Base-by-base conservation (phyloP, 2,888 invertebrate species). In the Plebejus anna region DNA sequence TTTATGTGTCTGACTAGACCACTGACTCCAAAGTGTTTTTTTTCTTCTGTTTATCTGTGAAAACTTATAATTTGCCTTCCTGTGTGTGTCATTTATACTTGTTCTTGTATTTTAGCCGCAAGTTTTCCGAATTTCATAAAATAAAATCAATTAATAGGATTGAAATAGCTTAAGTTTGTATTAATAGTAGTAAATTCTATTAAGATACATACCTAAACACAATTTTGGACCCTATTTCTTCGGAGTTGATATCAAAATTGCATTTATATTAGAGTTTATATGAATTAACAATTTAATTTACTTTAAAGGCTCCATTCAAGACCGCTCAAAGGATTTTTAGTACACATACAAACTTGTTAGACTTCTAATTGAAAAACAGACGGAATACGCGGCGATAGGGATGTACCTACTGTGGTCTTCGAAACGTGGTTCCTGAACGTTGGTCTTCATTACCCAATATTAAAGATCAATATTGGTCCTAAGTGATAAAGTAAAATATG, bases 291-390 rank as follows among this genome's bases (percentile, higher is more conserved):
- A 73, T 73, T 73, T 73, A 73, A 73, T 73, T 73, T 73, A 73
- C 73, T 73, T 47, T 72, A 73, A 73, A 55, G 73, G 47, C 28
- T 72, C 55, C 73, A 73, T 73, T 73, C 16, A 55, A 6, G 28
- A 22, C 55, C 51, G 51, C 73, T 71, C 59, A 76, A 72, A 76
- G 71, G 59, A 57, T 71, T 71, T 76, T 76, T 76, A 76, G 70
- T 22, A 70, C 59, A 76, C 70, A 76, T 57, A 76, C 76, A 76
- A 76, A 71, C 76, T 71, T 57, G 76, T 76, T 57, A 71, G 22
- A 36, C 36, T 71, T 76, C 71, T 76, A 76, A 76, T 76, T 76
- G 76, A 71, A 76, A 76, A 57, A 71, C 76, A 57, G 71, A 71
- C 51, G 73, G 16, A 73, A 32, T 32, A 16, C 13, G 72, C 47